Conservation (phyloP, 2,888 invertebrate species). For the Byasa hedistus region DNA sequence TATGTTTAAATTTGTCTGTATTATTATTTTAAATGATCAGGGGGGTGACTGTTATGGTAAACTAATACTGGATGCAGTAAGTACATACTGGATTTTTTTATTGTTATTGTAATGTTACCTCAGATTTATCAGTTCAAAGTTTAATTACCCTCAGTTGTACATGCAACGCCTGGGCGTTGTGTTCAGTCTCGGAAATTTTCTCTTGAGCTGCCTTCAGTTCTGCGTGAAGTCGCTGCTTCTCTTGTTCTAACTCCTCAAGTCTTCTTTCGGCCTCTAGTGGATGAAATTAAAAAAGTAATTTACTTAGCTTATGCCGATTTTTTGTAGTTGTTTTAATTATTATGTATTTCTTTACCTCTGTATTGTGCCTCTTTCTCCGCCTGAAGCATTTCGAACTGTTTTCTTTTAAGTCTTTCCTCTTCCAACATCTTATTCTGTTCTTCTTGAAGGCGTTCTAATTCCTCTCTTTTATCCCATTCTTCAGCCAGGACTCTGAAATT, state of each 20-base stretch:
- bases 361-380: constrained; percentile 85
- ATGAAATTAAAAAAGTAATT: not conserved
- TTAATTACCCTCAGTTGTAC: constrained; percentile 63
- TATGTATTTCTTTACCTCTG: constrained; percentile 71
- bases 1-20: too few relatives aligned
- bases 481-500: constrained; percentile 83
- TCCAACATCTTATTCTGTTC: constrained; percentile 87
- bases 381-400: constrained; percentile 86
- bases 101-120: too few relatives aligned
- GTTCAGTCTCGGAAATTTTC: constrained; percentile 84
- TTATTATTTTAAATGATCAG: too few relatives aligned
- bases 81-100: too few relatives aligned
- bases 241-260: constrained; percentile 84
- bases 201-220: constrained; percentile 84
- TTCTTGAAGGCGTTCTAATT: constrained; percentile 88
- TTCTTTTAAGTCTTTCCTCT: constrained; percentile 86
- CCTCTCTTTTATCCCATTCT: constrained; percentile 91
- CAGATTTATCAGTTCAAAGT: too few relatives aligned
- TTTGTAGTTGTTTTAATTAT: too few relatives aligned
- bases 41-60: too few relatives aligned
- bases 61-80: too few relatives aligned
- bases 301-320: too few relatives aligned
- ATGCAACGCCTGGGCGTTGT: constrained; percentile 67
- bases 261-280: constrained; percentile 84
- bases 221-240: constrained; percentile 84